A percentile compares a stretch with the other conserved stretches of the same genome.
Evolutionary conservation across 2,113 vertebrate genomes (phyloP).

Genomic region (Cyanoliseus patagonus): DNA sequence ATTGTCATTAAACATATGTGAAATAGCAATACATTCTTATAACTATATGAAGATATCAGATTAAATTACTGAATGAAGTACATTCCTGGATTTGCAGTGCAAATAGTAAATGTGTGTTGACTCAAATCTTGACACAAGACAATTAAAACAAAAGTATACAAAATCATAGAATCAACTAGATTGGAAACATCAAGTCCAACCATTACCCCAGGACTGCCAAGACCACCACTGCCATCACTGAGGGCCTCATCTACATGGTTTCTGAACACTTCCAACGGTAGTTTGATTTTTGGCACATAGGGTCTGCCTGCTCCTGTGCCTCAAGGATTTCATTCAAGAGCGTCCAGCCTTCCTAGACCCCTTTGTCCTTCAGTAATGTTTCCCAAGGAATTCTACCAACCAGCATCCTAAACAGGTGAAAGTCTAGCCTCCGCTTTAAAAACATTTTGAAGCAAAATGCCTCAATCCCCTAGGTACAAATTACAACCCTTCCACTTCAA

Average conservation of each 20-base stretch:
- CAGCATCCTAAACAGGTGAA: background rate
- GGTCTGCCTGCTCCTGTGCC: background rate
- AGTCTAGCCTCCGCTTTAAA: background rate
- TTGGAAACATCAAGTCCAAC: background rate
- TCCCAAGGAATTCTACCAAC: background rate
- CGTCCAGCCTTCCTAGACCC: background rate
- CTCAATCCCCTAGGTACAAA: background rate
- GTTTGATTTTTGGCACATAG: background rate
- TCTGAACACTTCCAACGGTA: background rate
- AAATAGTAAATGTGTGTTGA: background rate
- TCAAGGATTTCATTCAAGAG: background rate
- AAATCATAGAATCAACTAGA: background rate
- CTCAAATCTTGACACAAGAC: background rate
- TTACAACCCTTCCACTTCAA: background rate
- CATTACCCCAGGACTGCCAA: background rate
- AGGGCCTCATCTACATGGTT: background rate
- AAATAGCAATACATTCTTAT: background rate
- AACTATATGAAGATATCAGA: background rate
- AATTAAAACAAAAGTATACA: background rate
- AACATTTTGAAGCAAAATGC: background rate
- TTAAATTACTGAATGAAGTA: background rate
- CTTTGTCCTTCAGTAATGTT: background rate
- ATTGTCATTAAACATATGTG: background rate
- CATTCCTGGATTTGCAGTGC: background rate
- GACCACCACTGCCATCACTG: background rate